Evolutionary conservation across 2,888 invertebrate genomes (phyloP), one percentile per base, ranked within the genome.

Genomic region (Stramonita haemastoma): DNA sequence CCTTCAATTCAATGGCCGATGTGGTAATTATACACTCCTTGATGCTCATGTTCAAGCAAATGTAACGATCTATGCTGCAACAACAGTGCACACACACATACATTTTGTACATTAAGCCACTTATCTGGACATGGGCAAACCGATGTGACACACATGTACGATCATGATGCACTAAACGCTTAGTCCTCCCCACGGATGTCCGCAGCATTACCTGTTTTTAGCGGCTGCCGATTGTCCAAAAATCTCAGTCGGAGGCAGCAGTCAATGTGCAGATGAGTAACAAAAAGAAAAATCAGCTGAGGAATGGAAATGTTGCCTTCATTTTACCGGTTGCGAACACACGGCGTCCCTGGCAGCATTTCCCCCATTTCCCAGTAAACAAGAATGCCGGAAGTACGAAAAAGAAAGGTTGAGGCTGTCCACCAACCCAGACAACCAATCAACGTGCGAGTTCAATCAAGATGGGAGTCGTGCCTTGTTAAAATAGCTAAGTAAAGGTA

Each of bases 291-390:
- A 66, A 66, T 17, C 26, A 17, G 19, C 66, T 66, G 66, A 17
- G 26, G 66, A 26, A 66, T 66, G 26, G 13, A 66, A 46, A 46
- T 46, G 46, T 46, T 73, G 8, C 8, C 22, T 13, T 83, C 36
- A 8, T 29, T 46, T 46, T 46, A 46, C 81, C 46, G 81, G 81
- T 83, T 26, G 81, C 46, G 11, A 22, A 86, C 2, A 5, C 26
- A 32, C 15, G 84, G 88, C 88, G 88, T 88, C 88, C 88, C 84
- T 88, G 81, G 36, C 88, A 88, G 88, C 88, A 70, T 84, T 70
- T 70, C 26, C 73, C 22, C 17, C 32, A 46, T 29, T 77, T 87
- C 36, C 70, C 46, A n/a, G 70, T 70, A 84, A 81, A 84, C 70
- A 88, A 87, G 46, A 84, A 84, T 84, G 60, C 88, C 88, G 88